Conservation (phyloP, 2,797 vertebrate species). For the Gallirallus australis region DNA sequence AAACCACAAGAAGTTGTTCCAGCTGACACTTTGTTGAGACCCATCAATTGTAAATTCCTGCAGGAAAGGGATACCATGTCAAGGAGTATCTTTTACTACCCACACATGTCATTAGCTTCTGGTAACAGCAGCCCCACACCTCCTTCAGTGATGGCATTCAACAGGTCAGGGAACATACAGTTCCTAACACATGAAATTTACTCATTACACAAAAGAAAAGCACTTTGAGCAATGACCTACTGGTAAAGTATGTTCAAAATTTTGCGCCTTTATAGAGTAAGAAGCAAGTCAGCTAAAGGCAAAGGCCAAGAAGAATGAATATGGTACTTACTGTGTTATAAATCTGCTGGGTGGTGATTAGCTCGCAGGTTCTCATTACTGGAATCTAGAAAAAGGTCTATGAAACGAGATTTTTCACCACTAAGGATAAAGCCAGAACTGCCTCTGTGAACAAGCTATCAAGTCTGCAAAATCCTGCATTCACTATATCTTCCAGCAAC, state of each 20-base stretch:
- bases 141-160: not conserved
- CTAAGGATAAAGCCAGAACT: not conserved
- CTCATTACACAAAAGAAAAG: not conserved
- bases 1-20: not conserved
- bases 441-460: not conserved
- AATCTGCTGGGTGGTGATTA: not conserved
- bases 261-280: not conserved
- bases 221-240: not conserved
- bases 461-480: not conserved
- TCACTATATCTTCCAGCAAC: not conserved
- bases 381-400: not conserved
- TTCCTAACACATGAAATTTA: not conserved
- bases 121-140: not conserved
- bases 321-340: not conserved
- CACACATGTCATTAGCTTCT: not conserved
- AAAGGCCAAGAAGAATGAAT: not conserved
- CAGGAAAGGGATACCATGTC: not conserved
- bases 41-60: not conserved
- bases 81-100: not conserved
- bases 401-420: not conserved
- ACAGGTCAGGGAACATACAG: not conserved
- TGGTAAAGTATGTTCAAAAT: not conserved
- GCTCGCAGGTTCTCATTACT: not conserved
- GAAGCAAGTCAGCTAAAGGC: not conserved
- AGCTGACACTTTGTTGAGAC: not conserved